phyloP scores from a whole-genome alignment of 2,113 vertebrate species.

The Hystrix cristata region DNA sequence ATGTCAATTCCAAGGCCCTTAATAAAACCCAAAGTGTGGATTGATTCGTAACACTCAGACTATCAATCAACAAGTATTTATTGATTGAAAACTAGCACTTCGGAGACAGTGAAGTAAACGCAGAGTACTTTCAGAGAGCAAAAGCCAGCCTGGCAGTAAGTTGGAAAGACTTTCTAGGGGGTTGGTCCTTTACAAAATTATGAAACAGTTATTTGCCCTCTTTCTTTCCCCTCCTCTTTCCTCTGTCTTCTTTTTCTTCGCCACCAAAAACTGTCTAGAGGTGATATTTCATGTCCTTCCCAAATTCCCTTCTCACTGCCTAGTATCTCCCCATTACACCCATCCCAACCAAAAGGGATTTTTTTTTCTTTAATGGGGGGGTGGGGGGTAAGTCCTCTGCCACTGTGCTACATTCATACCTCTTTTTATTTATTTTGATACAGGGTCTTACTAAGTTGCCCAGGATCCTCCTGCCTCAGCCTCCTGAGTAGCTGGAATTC shows the following conservation, averaged over 20 bases:
- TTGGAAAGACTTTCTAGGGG: background rate
- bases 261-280: background rate
- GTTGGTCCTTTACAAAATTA: conserved; percentile 28
- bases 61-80: conserved; percentile 55
- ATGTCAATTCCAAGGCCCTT: conserved; percentile 58
- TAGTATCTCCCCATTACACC: background rate
- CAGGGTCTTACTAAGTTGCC: background rate
- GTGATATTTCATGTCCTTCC: background rate
- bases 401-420: background rate
- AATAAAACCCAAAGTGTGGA: conserved; percentile 63
- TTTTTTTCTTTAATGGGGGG: background rate
- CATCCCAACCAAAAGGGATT: background rate
- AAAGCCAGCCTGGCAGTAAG: background rate
- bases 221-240: background rate
- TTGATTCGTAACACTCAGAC: conserved; percentile 64
- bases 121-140: conserved; percentile 62
- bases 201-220: background rate
- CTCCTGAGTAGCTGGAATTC: background rate
- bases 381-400: background rate
- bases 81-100: conserved; percentile 25
- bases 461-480: background rate
- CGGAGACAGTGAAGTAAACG: conserved; percentile 46
- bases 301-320: background rate
- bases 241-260: background rate
- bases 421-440: background rate